Percentiles rank a stretch among this genome's conserved stretches.
Evolutionary conservation across 2,888 invertebrate species (phyloP).

Genomic region (Pristionchus maxplancki): DNA sequence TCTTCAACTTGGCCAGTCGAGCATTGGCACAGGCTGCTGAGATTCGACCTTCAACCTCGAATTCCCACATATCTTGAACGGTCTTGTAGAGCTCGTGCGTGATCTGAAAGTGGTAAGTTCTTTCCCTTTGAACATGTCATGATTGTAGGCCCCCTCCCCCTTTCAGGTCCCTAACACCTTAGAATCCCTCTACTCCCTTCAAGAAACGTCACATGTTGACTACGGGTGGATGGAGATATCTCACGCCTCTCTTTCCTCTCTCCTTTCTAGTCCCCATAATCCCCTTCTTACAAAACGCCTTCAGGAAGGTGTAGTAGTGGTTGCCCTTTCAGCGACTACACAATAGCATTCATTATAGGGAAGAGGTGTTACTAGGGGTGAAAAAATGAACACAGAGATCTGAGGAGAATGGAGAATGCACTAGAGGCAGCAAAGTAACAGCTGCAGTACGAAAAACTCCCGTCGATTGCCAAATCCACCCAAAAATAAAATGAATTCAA

Average conservation of each 20-base stretch:
- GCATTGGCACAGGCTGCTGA: constrained; percentile 69
- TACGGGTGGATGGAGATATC: too few species aligned
- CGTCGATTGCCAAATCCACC: not conserved
- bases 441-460: not conserved
- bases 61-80: constrained; percentile 69
- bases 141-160: not conserved
- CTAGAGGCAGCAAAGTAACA: not conserved
- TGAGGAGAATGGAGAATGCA: not conserved
- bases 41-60: constrained; percentile 70
- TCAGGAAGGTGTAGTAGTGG: constrained; percentile 10
- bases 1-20: constrained; percentile 52
- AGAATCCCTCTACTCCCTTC: not conserved
- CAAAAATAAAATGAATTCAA: not conserved
- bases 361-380: constrained; percentile 3
- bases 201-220: not conserved
- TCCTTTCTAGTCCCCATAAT: too few species aligned
- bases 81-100: not conserved
- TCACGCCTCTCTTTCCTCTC: too few species aligned
- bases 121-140: not conserved
- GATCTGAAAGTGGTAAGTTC: not conserved
- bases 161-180: too few species aligned
- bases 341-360: not conserved
- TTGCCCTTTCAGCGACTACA: not conserved
- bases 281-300: not conserved
- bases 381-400: not conserved